These are phyloP conservation scores for Lomographa bimaculata DNA, from an alignment of 2,888 invertebrate species.

Conservation along the genomic window DNA sequence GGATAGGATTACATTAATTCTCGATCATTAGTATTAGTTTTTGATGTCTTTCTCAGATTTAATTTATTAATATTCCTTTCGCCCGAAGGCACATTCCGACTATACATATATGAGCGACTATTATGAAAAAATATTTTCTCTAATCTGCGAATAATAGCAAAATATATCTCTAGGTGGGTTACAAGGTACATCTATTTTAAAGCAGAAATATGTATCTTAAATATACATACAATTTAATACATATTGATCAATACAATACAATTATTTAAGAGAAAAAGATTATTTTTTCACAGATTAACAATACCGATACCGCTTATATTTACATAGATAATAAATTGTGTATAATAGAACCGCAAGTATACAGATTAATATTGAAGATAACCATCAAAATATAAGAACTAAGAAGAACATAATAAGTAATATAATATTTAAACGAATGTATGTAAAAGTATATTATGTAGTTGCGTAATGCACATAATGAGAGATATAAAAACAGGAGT, in stretches of 20 bases:
- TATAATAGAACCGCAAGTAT: constrained; percentile 19
- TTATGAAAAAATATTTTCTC: constrained; percentile 75
- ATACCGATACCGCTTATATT: constrained; percentile 44
- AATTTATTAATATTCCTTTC: no score
- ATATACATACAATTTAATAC: constrained; percentile 50
- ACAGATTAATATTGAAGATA: constrained; percentile 13
- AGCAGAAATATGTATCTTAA: constrained; percentile 58
- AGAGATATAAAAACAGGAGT: no score
- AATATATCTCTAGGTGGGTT: constrained; percentile 69
- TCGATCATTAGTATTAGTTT: no score
- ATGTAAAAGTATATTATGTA: no score
- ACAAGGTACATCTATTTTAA: constrained; percentile 48
- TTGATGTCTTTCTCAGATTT: no score
- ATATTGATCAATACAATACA: constrained; percentile 38
- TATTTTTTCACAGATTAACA: constrained; percentile 51
- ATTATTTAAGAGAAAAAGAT: constrained; percentile 36
- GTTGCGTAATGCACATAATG: no score
- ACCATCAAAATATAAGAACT: constrained; percentile 6
- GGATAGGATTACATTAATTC: no score
- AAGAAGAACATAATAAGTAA: constrained; percentile 6
- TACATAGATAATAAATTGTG: constrained; percentile 8
- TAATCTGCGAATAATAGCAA: constrained; percentile 74
- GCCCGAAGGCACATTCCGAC: constrained; percentile 5
- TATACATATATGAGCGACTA: constrained; percentile 66
- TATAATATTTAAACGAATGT: no score